phyloP scores from a whole-genome alignment of 2,888 invertebrate genomes.

The Cloeon dipterum region DNA sequence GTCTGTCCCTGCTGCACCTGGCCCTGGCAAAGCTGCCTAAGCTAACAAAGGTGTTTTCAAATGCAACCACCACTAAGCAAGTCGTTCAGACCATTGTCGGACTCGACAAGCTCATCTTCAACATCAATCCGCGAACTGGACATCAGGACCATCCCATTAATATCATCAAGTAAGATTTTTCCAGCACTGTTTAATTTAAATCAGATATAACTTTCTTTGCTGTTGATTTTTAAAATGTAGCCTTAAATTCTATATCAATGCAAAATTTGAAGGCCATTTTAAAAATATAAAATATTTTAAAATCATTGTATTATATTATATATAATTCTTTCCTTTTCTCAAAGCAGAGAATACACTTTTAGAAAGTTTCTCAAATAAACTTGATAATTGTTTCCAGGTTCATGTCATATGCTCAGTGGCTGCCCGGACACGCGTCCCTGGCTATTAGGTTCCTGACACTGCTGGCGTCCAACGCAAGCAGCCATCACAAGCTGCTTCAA shows the following conservation, averaged over 20 bases:
- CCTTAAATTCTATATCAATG: no score
- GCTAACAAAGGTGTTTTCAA: background rate
- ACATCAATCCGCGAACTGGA: slow-evolving; percentile 49
- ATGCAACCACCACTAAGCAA: background rate
- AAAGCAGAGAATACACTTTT: no score
- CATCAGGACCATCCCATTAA: slow-evolving; percentile 57
- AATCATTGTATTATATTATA: no score
- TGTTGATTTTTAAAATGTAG: no score
- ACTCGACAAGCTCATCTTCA: slow-evolving; percentile 58
- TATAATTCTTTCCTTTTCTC: background rate
- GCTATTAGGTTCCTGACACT: slow-evolving; percentile 44
- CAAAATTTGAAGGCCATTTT: no score
- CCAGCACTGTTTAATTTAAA: background rate
- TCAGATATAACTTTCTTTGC: background rate
- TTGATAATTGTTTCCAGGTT: slow-evolving; percentile 20
- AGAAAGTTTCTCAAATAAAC: no score
- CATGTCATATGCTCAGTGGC: slow-evolving; percentile 38
- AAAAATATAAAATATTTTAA: no score
- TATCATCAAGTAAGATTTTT: slow-evolving; percentile 31
- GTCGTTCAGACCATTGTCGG: slow-evolving; percentile 38
- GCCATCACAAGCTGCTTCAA: slow-evolving; percentile 45
- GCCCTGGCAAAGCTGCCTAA: slow-evolving; percentile 26
- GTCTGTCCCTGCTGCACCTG: slow-evolving; percentile 46
- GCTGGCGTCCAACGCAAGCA: slow-evolving; percentile 37
- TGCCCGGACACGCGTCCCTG: slow-evolving; percentile 41